Evolutionary conservation across 37 sponge, comb jelly and placozoan species (phyloP), one percentile per base, ranked within the genome.

Genomic region (Cladorhizidae sp.): DNA sequence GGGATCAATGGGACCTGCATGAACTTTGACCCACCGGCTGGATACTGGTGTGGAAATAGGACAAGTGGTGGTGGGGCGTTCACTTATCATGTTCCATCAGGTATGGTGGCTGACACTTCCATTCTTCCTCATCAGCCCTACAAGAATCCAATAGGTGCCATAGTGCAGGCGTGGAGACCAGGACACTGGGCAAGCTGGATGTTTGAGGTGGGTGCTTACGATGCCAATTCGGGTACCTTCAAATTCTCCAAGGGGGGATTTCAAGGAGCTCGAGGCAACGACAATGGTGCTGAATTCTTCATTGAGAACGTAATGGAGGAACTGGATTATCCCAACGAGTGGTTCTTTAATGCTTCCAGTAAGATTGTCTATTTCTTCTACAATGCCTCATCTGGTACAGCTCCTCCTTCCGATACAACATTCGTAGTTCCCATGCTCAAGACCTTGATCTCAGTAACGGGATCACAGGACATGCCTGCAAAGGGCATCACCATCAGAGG

Each of bases 171-270:
- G 36, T 91, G 87, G 73, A 88, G 83, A 23, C 54, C 84, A 41
- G 73, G 68, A 40, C 83, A 78, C 57, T 91, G 92, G 92, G 92
- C 67, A 8, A 87, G 72, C 59, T 91, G 92, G 92, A 70, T 71
- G 89, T 91, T 87, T 67, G 74, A 75, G 45, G 72, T 91, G n/a
- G 84, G 51, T 0, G 40, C 22, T 20, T 37, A 74, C 29, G 71
- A 83, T 31, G 61, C 20, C 23, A 67, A 12, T 23, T 80, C 58
- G 35, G 70, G 62, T 2, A 49, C 55, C 28, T 67, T 91, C 54
- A 70, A 15, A 17, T 91, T 83, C 58, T 42, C 55, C 28, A 73
- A 70, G 22, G 92, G 92, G 21, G 92, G 92, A 22, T 91, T 69
- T 37, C 92, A 91, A 35, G 92, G 83, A 40, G 92, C 92, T 15